Conservation (phyloP, 2,888 invertebrate species). For the Athrips mouffetella region DNA sequence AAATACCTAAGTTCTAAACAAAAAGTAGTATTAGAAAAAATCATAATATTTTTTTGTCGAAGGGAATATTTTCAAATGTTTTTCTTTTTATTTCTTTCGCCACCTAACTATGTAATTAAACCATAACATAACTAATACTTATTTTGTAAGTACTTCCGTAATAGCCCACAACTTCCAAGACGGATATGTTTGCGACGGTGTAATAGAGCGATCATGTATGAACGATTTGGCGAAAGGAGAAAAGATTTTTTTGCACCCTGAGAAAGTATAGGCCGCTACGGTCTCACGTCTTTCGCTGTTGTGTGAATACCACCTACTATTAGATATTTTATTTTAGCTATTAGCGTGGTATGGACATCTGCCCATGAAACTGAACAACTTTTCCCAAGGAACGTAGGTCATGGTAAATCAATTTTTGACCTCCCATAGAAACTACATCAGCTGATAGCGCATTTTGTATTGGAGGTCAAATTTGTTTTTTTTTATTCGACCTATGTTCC, state of each 20-base stretch:
- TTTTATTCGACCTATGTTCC: no score
- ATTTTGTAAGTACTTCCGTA: background rate
- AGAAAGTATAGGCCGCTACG: slow-evolving; percentile 2
- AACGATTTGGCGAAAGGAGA: background rate
- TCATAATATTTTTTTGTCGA: no score
- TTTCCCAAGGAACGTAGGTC: no score
- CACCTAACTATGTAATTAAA: no score
- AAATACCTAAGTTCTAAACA: background rate
- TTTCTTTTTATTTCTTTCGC: no score
- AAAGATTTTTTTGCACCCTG: slow-evolving; percentile 6
- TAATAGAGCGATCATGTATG: slow-evolving; percentile 10
- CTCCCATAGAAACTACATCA: no score
- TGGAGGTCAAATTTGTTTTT: no score
- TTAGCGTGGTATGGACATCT: no score
- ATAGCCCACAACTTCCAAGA: background rate
- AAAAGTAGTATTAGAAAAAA: background rate
- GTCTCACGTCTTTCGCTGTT: slow-evolving; percentile 4
- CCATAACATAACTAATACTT: no score
- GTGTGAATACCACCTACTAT: slow-evolving; percentile 37
- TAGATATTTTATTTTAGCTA: no score
- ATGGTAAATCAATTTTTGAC: no score
- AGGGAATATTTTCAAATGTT: background rate
- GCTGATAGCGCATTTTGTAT: no score
- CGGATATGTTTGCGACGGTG: slow-evolving; percentile 33
- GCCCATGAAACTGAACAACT: slow-evolving; percentile 7